Evolutionary conservation across 2,888 invertebrate species (phyloP).

Genomic region (Cyaniris semiargus): DNA sequence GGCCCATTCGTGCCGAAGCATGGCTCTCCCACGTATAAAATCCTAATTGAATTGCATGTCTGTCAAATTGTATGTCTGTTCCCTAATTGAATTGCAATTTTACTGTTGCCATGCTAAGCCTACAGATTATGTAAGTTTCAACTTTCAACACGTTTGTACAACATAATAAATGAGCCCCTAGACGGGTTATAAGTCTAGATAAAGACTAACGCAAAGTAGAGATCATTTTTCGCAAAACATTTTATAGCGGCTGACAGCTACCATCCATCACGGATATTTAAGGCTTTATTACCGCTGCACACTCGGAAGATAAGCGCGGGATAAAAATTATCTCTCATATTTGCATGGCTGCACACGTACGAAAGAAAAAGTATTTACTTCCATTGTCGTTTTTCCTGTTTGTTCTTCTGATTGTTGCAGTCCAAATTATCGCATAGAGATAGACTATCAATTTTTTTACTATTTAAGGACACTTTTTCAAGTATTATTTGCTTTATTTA

Average conservation of each 20-base stretch:
- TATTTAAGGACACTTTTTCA: too few relatives aligned
- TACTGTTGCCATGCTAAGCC: too few relatives aligned
- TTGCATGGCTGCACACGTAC: conserved; percentile 19
- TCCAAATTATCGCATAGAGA: too few relatives aligned
- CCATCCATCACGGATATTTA: conserved; percentile 54
- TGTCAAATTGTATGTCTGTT: too few relatives aligned
- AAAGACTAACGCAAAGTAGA: conserved; percentile 54
- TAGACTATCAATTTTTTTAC: too few relatives aligned
- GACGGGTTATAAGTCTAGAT: conserved; percentile 56
- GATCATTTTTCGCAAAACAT: conserved; percentile 58
- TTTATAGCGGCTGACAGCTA: conserved; percentile 56
- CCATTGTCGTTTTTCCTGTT: background rate
- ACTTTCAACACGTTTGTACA: background rate
- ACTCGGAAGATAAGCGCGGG: background rate
- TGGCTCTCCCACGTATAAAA: too few relatives aligned
- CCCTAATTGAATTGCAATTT: too few relatives aligned
- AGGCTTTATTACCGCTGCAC: conserved; percentile 35
- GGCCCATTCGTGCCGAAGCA: too few relatives aligned
- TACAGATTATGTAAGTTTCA: background rate
- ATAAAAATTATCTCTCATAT: conserved; percentile 10
- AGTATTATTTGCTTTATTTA: too few relatives aligned
- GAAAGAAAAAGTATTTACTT: background rate
- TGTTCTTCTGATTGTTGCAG: background rate
- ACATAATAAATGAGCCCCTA: conserved; percentile 36
- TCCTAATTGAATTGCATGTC: too few relatives aligned